These are phyloP conservation scores for Sitophilus oryzae DNA, from an alignment of 1,140 invertebrate species.

Conservation along the genomic window DNA sequence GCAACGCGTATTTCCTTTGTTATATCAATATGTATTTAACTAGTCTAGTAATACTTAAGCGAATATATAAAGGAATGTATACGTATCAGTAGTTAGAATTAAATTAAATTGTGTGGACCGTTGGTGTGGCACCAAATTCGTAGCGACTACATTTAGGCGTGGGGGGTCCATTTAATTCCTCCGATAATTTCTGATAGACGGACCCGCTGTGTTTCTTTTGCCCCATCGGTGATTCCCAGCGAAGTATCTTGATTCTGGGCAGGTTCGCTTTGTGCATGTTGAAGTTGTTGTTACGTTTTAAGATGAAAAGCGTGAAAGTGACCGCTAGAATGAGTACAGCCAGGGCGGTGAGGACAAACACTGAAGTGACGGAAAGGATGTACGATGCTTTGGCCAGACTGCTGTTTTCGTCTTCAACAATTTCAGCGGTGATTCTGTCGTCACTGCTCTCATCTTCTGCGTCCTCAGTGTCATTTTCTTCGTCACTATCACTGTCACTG, in stretches of 20 bases:
- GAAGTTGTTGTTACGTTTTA: slow-evolving; percentile 31
- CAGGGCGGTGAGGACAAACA: slow-evolving; percentile 46
- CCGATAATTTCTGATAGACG: slow-evolving; percentile 39
- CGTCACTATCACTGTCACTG: slow-evolving; percentile 38
- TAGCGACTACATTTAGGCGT: slow-evolving; percentile 33
- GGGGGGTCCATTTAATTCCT: slow-evolving; percentile 34
- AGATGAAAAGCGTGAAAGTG: slow-evolving; percentile 32
- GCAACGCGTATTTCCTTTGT: too few relatives aligned
- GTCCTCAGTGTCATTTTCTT: slow-evolving; percentile 34
- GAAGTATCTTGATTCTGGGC: slow-evolving; percentile 36
- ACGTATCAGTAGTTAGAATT: background rate
- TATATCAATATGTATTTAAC: too few relatives aligned
- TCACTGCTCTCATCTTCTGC: slow-evolving; percentile 37
- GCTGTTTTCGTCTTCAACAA: slow-evolving; percentile 17
- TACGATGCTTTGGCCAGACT: slow-evolving; percentile 28
- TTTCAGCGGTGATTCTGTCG: slow-evolving; percentile 12
- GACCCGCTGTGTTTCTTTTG: slow-evolving; percentile 42
- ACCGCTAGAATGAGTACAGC: slow-evolving; percentile 40
- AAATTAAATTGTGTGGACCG: slow-evolving; percentile 20
- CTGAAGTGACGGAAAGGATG: slow-evolving; percentile 43
- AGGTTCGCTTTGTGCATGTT: slow-evolving; percentile 35
- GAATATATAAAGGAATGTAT: background rate
- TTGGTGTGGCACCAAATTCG: slow-evolving; percentile 26
- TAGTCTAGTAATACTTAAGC: background rate
- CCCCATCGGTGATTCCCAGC: slow-evolving; percentile 27